Evolutionary conservation across 37 sponge, comb jelly and placozoan species (phyloP), one percentile per base, ranked within the genome.

Genomic region (Halisarca cf. caerulea): DNA sequence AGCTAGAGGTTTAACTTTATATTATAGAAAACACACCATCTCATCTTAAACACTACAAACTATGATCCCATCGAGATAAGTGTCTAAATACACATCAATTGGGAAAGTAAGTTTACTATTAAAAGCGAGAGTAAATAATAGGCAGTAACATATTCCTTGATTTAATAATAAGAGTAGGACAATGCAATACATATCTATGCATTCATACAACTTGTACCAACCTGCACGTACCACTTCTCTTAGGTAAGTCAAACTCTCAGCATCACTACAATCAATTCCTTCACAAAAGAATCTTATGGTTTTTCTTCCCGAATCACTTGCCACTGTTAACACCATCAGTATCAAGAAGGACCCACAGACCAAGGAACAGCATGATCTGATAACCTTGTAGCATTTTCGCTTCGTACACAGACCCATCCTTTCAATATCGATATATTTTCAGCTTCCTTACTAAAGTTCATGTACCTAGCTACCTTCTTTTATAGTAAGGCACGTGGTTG

Each of bases 381-480:
- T 6, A 34, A 0, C n/a, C 35, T 30, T 30, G 33, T 17, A 68
- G 34, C 69, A 68, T 34, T 68, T 68, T 68, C 69, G 28, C 33
- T 68, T 68, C 35, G 69, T 68, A 68, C 69, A 68, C 17, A 68
- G 3, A 24, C 69, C 69, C 69, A 68, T 68, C 35, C 15, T 68
- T 8, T n/a, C n/a, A n/a, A n/a, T n/a, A n/a, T n/a, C n/a, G n/a
- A n/a, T n/a, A n/a, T n/a, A n/a, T n/a, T n/a, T n/a, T 47, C 51
- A 47, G 51, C 11, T 47, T 11, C 11, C 51, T 47, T 11, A 47
- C 9, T 14, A 11, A 14, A 6, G 51, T 11, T 47, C 51, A 14
- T 14, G 9, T 6, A n/a, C n/a, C n/a, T n/a, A n/a, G n/a, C n/a
- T n/a, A n/a, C 11, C 6, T n/a, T 47, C 51, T 47, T 14, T 11